Percentiles rank a stretch among this genome's conserved stretches.
These are phyloP conservation scores for Macaria liturata DNA, from an alignment of 2,888 invertebrate genomes.

Conservation along the genomic window DNA sequence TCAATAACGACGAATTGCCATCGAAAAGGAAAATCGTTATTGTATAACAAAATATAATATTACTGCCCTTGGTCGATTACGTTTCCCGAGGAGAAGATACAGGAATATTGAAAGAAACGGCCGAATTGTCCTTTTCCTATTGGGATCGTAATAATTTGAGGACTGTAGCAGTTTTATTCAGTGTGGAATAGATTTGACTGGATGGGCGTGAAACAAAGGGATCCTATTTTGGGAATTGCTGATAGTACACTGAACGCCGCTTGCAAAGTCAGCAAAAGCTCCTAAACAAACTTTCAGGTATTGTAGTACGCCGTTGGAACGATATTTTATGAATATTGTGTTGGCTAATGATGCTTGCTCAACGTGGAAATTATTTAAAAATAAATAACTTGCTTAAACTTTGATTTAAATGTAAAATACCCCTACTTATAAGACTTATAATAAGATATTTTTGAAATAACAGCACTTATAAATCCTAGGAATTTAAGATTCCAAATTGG, in stretches of 20 bases:
- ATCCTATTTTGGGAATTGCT: slow-evolving; percentile 20
- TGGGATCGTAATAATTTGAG: slow-evolving; percentile 58
- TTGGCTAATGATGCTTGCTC: slow-evolving; percentile 5
- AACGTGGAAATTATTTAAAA: background rate
- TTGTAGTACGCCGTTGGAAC: slow-evolving; percentile 2
- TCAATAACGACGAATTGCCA: slow-evolving; percentile 71
- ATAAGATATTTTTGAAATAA: too few species aligned
- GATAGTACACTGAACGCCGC: slow-evolving; percentile 17
- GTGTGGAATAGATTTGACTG: slow-evolving; percentile 47
- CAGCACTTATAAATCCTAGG: too few species aligned
- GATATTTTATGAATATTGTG: slow-evolving; percentile 12
- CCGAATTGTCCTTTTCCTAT: slow-evolving; percentile 61
- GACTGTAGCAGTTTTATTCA: slow-evolving; percentile 56
- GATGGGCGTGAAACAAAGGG: slow-evolving; percentile 39
- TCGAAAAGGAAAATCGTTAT: slow-evolving; percentile 69
- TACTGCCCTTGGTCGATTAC: slow-evolving; percentile 62
- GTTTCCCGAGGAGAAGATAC: slow-evolving; percentile 59
- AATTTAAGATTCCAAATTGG: too few species aligned
- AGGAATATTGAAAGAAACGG: slow-evolving; percentile 62
- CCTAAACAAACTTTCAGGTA: slow-evolving; percentile 23
- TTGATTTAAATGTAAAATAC: too few species aligned
- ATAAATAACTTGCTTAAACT: too few species aligned
- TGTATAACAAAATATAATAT: slow-evolving; percentile 66
- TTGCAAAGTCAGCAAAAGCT: slow-evolving; percentile 26
- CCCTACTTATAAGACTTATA: too few species aligned